Evolutionary conservation across 2,113 vertebrate species (phyloP).

Genomic region (Crotalus tigris): DNA sequence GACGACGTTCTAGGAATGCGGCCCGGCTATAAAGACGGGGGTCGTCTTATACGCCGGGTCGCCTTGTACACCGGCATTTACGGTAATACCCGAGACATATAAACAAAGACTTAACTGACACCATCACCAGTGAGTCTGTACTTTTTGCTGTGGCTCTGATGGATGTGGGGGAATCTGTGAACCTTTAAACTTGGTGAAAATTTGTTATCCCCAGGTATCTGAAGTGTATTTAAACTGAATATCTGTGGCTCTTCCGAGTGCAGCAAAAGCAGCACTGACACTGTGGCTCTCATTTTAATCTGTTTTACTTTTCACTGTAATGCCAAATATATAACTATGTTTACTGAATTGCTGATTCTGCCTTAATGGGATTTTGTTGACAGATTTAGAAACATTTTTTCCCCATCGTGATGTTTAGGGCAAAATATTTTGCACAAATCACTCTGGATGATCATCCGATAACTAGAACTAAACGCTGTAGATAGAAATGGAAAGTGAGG

Average conservation of each 20-base stretch:
- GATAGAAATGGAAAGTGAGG: not conserved
- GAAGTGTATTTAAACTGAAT: not conserved
- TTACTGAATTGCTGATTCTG: not conserved
- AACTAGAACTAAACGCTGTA: not conserved
- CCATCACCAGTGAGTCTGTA: not conserved
- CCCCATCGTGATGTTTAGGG: not conserved
- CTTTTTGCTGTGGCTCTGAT: not conserved
- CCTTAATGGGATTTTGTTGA: not conserved
- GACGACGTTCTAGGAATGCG: no score
- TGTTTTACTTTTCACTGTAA: not conserved
- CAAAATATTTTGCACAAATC: not conserved
- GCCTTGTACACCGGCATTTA: no score
- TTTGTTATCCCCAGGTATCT: not conserved
- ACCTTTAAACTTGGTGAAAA: not conserved
- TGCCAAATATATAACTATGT: not conserved
- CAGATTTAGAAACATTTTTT: not conserved
- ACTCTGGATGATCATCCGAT: not conserved
- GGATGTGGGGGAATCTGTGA: not conserved
- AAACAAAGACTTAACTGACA: not conserved
- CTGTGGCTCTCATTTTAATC: not conserved
- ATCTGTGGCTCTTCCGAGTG: not conserved
- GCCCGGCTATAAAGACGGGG: no score
- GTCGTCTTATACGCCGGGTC: no score
- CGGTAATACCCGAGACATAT: not conserved
- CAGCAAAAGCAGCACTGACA: not conserved